These are phyloP conservation scores for Aegotheles bennettii DNA, from an alignment of 2,113 vertebrate genomes.

Conservation along the genomic window DNA sequence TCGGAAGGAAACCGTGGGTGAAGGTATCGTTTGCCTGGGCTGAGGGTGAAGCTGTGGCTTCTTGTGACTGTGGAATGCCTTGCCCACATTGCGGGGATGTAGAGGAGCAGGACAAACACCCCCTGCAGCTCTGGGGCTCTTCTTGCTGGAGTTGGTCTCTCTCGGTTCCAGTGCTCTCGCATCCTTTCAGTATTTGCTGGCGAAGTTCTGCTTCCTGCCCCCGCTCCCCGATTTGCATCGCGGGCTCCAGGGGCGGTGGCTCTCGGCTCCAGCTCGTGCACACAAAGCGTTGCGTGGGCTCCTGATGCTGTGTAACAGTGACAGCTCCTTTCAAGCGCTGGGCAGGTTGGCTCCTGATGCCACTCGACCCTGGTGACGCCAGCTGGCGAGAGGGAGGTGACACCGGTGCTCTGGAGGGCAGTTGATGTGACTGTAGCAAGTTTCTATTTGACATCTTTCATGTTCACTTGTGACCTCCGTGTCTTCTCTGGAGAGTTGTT, in stretches of 20 bases:
- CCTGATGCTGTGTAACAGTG: background rate
- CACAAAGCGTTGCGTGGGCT: rapidly evolving
- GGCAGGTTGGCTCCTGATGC: background rate
- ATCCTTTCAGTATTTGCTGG: background rate
- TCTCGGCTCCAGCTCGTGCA: rapidly evolving
- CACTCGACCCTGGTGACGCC: rapidly evolving
- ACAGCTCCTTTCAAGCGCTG: rapidly evolving
- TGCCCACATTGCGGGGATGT: rapidly evolving
- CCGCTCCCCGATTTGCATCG: background rate
- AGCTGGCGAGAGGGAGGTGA: background rate
- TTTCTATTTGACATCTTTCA: background rate
- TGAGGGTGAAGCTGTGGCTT: background rate
- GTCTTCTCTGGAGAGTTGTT: background rate
- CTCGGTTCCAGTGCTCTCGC: background rate
- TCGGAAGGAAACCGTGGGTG: background rate
- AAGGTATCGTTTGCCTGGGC: background rate
- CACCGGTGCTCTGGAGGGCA: background rate
- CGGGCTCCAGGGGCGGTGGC: background rate
- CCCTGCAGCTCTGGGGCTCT: background rate
- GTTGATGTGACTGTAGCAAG: background rate
- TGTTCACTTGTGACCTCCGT: rapidly evolving
- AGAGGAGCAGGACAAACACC: background rate
- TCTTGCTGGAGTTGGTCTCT: background rate
- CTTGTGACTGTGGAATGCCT: background rate
- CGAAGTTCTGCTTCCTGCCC: background rate